Evolutionary conservation across 2,113 vertebrate species (phyloP), one percentile per base, ranked within the genome.

Genomic region (Tragelaphus buxtoni): DNA sequence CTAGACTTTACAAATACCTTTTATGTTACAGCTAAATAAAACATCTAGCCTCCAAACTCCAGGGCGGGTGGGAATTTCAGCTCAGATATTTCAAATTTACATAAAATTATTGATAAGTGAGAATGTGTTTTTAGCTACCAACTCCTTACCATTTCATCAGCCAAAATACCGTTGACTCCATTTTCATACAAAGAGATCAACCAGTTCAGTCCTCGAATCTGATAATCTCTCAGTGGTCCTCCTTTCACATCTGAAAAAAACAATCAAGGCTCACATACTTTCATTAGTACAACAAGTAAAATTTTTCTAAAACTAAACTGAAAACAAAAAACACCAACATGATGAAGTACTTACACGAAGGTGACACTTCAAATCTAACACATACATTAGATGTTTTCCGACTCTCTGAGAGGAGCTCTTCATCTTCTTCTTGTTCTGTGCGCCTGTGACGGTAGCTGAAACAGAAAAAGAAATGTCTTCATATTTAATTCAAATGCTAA

Each of bases 171-270:
- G 97, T 99, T 99, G 95, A 99, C 99, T 96, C 99, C 99, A 97
- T 99, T 99, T 98, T 99, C 99, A 98, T 99, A 99, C 74, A 99
- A 97, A 32, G 99, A 99, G 96, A 99, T 99, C 99, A 99, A 98
- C 99, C 99, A 99, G 98, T 99, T 99, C 96, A 99, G 98, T 61
- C 99, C 99, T 98, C 99, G 98, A 98, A 99, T 98, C 97, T 99
- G 99, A 97, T 99, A 99, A 98, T 99, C 99, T 98, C 99, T 98
- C 95, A 99, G 94, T 1, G 98, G 98, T 95, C 99, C 99, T 97
- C 99, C 99, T 99, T 99, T 99, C 96, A 99, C 99, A 98, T 99
- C 99, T 99, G 97, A 55, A 98, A 98, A 98, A 89, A 45, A 97
- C 45, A 95, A 74, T 45, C 45, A 82, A 90, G 24, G 28, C 5